Percentiles rank a stretch among this genome's conserved stretches.
These are phyloP conservation scores for Zosterops pallidus DNA, from an alignment of 2,113 vertebrate species.

Conservation along the genomic window DNA sequence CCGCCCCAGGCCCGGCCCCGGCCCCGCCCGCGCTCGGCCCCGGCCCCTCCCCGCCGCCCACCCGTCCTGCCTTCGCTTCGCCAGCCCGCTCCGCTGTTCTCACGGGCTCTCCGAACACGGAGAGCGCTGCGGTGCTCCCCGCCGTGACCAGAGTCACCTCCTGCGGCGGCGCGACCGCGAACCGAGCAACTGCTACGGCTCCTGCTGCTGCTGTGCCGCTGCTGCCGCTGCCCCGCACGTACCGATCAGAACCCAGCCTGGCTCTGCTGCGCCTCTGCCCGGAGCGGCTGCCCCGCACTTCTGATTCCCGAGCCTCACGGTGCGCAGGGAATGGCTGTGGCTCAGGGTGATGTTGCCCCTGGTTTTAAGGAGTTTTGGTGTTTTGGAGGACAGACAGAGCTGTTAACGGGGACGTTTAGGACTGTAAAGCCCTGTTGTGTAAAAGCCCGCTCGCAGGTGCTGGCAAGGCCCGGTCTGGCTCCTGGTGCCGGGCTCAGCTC, in stretches of 20 bases:
- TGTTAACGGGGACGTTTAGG: background rate
- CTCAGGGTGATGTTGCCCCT: background rate
- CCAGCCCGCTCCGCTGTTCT: accelerated
- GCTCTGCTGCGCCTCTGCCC: background rate
- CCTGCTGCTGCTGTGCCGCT: no score
- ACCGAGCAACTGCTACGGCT: no score
- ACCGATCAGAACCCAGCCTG: background rate
- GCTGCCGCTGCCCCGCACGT: background rate
- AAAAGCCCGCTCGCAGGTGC: background rate
- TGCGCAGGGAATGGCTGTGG: background rate
- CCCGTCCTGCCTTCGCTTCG: accelerated
- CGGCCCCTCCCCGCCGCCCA: background rate
- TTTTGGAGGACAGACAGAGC: background rate
- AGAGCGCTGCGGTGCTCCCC: no score
- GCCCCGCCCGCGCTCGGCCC: background rate
- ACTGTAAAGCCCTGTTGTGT: background rate
- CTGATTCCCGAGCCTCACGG: background rate
- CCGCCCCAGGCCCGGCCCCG: background rate
- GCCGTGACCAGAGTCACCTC: background rate
- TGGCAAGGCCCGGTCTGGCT: background rate
- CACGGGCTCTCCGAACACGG: accelerated
- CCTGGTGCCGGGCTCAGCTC: background rate
- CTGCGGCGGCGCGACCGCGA: background rate
- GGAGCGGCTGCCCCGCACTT: no score
- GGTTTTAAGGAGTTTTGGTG: background rate